Percentiles rank a stretch among this genome's conserved stretches.
These are phyloP conservation scores for Micropoecilia bifurca DNA, from an alignment of 2,797 vertebrate species.

Conservation along the genomic window DNA sequence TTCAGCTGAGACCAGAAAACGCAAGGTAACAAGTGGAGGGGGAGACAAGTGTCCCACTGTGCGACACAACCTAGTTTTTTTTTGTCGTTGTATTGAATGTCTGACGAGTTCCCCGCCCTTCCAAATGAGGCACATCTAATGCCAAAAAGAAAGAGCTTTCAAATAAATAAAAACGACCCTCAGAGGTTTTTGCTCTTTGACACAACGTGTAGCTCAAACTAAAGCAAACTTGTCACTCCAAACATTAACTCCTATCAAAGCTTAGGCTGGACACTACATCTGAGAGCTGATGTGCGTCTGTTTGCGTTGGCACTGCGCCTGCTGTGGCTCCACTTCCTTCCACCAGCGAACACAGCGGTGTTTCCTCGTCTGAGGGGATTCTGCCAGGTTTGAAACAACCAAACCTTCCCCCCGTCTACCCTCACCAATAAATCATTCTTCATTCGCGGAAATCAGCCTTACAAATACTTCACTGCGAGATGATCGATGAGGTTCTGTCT, in stretches of 20 bases:
- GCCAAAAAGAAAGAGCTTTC: neutral
- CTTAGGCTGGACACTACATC: slow-evolving; percentile 5
- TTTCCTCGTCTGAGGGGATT: slow-evolving; percentile 13
- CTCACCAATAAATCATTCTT: neutral
- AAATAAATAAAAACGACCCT: slow-evolving; percentile 1
- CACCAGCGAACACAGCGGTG: slow-evolving; percentile 10
- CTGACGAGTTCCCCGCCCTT: slow-evolving; percentile 59
- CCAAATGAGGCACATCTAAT: slow-evolving; percentile 29
- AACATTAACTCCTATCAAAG: slow-evolving; percentile 8
- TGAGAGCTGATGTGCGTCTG: slow-evolving; percentile 38
- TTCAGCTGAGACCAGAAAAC: slow-evolving; percentile 93
- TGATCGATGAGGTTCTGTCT: neutral
- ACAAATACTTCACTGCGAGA: neutral
- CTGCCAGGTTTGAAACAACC: slow-evolving; percentile 3
- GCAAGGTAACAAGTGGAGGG: slow-evolving; percentile 85
- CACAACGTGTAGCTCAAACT: neutral
- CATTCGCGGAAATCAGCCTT: neutral
- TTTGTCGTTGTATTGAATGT: slow-evolving; percentile 23
- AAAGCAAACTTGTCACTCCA: slow-evolving; percentile 12
- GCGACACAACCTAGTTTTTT: neutral
- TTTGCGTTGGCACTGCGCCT: slow-evolving; percentile 46
- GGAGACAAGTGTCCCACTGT: slow-evolving; percentile 13
- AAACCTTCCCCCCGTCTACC: neutral
- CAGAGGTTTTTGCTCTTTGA: neutral
- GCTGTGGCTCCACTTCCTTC: slow-evolving; percentile 39